A percentile compares a stretch with the other conserved stretches of the same genome.
Conservation (phyloP, 1,140 invertebrate genomes). For the Pentalonia nigronervosa region DNA sequence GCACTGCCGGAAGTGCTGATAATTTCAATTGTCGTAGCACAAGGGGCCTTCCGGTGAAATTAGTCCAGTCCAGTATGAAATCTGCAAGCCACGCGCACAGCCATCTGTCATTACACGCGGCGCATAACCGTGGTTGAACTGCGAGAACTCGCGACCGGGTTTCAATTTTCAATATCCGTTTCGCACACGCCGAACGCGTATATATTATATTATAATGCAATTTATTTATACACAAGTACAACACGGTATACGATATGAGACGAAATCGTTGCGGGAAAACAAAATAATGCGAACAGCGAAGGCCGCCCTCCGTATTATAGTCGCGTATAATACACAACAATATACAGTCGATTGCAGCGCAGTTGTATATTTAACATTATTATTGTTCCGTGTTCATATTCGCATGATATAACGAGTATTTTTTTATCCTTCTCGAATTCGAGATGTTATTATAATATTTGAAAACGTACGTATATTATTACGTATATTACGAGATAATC, state of each 20-base stretch:
- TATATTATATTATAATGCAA: too few species aligned
- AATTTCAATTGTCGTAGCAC: neutral
- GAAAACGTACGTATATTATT: neutral
- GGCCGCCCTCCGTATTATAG: too few species aligned
- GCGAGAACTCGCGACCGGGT: neutral
- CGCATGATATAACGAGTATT: neutral
- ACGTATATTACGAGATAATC: neutral
- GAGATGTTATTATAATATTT: neutral
- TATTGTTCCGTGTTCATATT: neutral
- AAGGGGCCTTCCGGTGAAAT: neutral
- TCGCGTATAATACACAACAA: too few species aligned
- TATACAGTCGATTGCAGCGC: neutral
- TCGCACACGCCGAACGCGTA: neutral
- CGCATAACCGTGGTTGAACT: neutral
- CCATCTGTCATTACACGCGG: conserved; percentile 20
- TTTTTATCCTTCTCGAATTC: neutral
- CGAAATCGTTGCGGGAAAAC: neutral
- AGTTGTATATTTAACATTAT: neutral
- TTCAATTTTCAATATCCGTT: neutral
- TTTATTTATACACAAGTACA: too few species aligned
- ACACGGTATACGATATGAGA: neutral
- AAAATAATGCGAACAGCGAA: too few species aligned
- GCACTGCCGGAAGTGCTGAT: neutral
- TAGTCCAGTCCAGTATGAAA: conserved; percentile 7
- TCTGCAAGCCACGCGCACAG: neutral